Percentiles rank a stretch among this genome's conserved stretches.
Conservation (phyloP, 1,140 invertebrate species). For the roundworm (Caenorhabditis elegans) region DNA sequence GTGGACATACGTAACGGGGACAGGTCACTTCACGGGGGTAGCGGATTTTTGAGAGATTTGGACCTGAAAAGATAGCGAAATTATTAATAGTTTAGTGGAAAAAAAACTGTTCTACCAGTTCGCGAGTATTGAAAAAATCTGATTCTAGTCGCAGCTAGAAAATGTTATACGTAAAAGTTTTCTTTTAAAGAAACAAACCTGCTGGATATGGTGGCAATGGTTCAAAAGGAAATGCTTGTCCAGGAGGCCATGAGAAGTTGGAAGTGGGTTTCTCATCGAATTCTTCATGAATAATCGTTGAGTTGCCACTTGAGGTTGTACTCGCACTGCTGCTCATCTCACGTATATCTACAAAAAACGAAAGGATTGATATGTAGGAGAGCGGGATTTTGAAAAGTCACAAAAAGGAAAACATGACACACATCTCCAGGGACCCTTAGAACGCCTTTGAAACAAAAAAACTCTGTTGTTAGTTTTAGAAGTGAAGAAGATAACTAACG, state of each 20-base stretch:
- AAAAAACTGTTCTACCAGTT: too few species aligned
- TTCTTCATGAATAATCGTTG: constrained; percentile 24
- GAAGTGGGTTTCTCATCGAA: constrained; percentile 20
- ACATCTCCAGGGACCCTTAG: not conserved
- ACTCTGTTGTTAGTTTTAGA: not conserved
- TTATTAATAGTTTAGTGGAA: too few species aligned
- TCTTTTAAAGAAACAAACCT: too few species aligned
- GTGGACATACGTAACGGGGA: constrained; percentile 2
- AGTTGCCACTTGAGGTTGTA: not conserved
- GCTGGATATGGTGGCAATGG: constrained; percentile 32
- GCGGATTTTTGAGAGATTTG: constrained; percentile 33
- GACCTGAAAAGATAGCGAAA: not conserved
- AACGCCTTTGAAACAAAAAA: not conserved
- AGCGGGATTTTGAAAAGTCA: not conserved
- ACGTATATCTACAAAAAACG: not conserved
- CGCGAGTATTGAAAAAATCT: too few species aligned
- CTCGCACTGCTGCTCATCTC: constrained; percentile 1
- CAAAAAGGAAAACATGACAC: not conserved
- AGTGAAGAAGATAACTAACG: not conserved
- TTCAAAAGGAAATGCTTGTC: constrained; percentile 21
- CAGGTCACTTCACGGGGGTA: constrained; percentile 18
- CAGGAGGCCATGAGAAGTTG: constrained; percentile 32
- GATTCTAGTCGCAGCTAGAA: too few species aligned
- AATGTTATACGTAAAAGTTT: too few species aligned
- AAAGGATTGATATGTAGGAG: not conserved